These are phyloP conservation scores for Calcarius lapponicus DNA, from an alignment of 2,797 vertebrate genomes.

Conservation along the genomic window DNA sequence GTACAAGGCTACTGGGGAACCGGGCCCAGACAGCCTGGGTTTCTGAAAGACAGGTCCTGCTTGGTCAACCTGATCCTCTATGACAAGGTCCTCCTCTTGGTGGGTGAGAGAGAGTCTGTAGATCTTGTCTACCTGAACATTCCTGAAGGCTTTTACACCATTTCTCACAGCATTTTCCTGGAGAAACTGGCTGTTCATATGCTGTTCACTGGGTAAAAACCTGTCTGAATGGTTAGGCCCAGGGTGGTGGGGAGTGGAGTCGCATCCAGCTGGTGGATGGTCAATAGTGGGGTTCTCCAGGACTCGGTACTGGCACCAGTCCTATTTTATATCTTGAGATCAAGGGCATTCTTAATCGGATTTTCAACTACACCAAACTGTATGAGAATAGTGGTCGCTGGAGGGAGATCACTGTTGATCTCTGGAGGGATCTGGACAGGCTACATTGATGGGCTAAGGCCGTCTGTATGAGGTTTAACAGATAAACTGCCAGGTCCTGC, in stretches of 20 bases:
- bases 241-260: not conserved
- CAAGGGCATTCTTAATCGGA: not conserved
- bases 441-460: not conserved
- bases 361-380: rapidly evolving
- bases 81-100: not conserved
- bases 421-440: not conserved
- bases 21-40: not conserved
- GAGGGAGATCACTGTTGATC: not conserved
- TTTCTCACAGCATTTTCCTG: not conserved
- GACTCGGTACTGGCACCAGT: not conserved
- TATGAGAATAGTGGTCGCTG: not conserved
- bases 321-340: not conserved
- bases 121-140: not conserved
- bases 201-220: not conserved
- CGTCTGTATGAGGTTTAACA: not conserved
- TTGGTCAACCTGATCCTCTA: not conserved
- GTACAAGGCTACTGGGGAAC: rapidly evolving
- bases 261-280: not conserved
- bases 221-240: not conserved
- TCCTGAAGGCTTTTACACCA: not conserved
- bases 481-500: not conserved
- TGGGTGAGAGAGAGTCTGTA: not conserved
- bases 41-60: not conserved
- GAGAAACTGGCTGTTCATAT: not conserved
- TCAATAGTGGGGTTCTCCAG: not conserved